A percentile compares a stretch with the other conserved stretches of the same genome.
Conservation (phyloP, 2,888 invertebrate species). For the Dyspetes luteomarginatus region DNA sequence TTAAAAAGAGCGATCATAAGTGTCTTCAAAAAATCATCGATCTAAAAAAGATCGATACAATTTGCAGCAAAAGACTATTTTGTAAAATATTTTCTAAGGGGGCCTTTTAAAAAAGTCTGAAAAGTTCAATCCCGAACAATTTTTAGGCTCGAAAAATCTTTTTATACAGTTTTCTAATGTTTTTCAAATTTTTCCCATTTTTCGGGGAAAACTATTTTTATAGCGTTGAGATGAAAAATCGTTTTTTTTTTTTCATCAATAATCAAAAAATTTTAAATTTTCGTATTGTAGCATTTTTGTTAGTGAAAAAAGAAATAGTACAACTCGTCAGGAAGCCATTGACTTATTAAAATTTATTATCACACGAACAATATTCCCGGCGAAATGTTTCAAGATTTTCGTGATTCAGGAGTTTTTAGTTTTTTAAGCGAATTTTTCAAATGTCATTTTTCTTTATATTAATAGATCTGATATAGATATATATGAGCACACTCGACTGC, state of each 20-base stretch:
- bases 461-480: constrained; percentile 29
- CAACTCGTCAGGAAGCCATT: constrained; percentile 26
- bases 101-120: no score
- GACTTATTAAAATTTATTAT: constrained; percentile 25
- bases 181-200: not conserved
- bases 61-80: not conserved
- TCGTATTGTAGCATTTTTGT: not conserved
- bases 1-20: not conserved
- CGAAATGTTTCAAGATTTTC: constrained; percentile 15
- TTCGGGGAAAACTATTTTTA: not conserved
- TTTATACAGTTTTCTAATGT: no score
- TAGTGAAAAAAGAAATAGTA: constrained; percentile 45
- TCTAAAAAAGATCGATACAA: not conserved
- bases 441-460: not conserved
- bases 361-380: no score
- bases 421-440: not conserved
- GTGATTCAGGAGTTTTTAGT: constrained; percentile 2
- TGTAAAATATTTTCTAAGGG: no score
- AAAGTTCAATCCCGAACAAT: no score
- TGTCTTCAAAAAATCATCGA: constrained; percentile 1
- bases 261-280: not conserved
- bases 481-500: constrained; percentile 43
- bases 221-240: not conserved
- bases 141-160: not conserved
- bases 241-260: not conserved